Percentiles rank a stretch among this genome's conserved stretches.
These are phyloP conservation scores for Athripsodes cinereus DNA, from an alignment of 2,888 invertebrate genomes.

Conservation along the genomic window DNA sequence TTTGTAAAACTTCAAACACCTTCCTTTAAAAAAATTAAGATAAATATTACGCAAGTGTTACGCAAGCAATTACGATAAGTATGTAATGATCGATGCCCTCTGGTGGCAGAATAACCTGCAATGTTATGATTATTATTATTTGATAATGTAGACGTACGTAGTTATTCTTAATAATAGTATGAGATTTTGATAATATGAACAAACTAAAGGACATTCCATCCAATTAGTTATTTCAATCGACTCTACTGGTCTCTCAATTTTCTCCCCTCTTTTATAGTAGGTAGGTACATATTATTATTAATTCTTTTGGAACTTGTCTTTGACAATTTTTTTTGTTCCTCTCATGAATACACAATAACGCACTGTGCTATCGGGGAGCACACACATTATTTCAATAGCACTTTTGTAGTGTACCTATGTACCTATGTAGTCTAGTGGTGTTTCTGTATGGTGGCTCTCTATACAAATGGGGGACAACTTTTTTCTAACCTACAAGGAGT, in stretches of 20 bases:
- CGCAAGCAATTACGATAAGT: too few relatives aligned
- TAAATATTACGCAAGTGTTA: too few relatives aligned
- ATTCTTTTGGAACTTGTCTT: slow-evolving; percentile 6
- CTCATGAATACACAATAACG: slow-evolving; percentile 18
- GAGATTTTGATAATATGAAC: slow-evolving; percentile 11
- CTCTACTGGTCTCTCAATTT: slow-evolving; percentile 8
- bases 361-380: slow-evolving; percentile 17
- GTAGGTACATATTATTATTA: too few relatives aligned
- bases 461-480: slow-evolving; percentile 6
- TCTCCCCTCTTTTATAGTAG: slow-evolving; percentile 4
- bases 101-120: too few relatives aligned
- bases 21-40: too few relatives aligned
- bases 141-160: too few relatives aligned
- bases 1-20: too few relatives aligned
- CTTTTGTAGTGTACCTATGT: too few relatives aligned
- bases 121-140: too few relatives aligned
- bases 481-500: not conserved
- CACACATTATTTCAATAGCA: slow-evolving; percentile 17
- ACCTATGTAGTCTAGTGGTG: slow-evolving; percentile 14
- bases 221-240: slow-evolving; percentile 23
- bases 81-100: too few relatives aligned
- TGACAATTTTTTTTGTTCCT: slow-evolving; percentile 19
- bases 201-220: slow-evolving; percentile 12
- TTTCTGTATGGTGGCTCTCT: slow-evolving; percentile 18
- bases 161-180: not conserved